A percentile compares a stretch with the other conserved stretches of the same genome.
phyloP scores from a whole-genome alignment of 1,140 invertebrate genomes.

The Chrysopa pallens region DNA sequence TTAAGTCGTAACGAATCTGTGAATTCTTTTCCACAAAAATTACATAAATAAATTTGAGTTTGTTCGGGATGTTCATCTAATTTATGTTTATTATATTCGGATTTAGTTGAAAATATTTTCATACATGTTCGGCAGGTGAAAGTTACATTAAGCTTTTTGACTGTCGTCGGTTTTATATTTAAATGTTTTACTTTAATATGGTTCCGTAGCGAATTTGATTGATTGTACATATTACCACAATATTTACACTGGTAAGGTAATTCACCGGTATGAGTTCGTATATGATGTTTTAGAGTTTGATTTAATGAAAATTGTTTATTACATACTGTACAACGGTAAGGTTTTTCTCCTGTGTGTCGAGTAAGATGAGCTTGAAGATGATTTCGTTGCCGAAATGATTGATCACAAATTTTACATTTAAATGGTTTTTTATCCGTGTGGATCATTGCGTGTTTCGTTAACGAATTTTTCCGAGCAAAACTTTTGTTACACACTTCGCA shows the following conservation, averaged over 20 bases:
- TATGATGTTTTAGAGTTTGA: neutral
- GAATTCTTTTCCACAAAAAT: too few species aligned
- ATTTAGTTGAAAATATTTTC: too few species aligned
- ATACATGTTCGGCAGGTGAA: too few species aligned
- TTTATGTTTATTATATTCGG: too few species aligned
- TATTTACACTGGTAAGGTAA: conserved; percentile 13
- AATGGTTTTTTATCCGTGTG: conserved; percentile 34
- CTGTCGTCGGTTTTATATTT: too few species aligned
- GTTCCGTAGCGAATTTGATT: too few species aligned
- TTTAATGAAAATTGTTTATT: conserved; percentile 3
- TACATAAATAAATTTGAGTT: too few species aligned
- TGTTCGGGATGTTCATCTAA: too few species aligned
- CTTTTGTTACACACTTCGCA: conserved; percentile 74
- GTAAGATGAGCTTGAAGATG: conserved; percentile 13
- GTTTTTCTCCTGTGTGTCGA: conserved; percentile 20
- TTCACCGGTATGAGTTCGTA: neutral
- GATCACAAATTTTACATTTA: conserved; percentile 33
- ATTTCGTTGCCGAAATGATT: conserved; percentile 19
- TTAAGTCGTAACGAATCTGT: too few species aligned
- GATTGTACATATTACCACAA: conserved; percentile 7
- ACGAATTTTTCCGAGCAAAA: conserved; percentile 50
- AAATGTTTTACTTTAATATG: too few species aligned
- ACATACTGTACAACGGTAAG: conserved; percentile 20
- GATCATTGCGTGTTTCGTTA: conserved; percentile 32
- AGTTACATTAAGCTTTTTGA: too few species aligned